Evolutionary conservation across 1,140 invertebrate species (phyloP), one percentile per base, ranked within the genome.

Genomic region (Tyrophagus putrescentiae): DNA sequence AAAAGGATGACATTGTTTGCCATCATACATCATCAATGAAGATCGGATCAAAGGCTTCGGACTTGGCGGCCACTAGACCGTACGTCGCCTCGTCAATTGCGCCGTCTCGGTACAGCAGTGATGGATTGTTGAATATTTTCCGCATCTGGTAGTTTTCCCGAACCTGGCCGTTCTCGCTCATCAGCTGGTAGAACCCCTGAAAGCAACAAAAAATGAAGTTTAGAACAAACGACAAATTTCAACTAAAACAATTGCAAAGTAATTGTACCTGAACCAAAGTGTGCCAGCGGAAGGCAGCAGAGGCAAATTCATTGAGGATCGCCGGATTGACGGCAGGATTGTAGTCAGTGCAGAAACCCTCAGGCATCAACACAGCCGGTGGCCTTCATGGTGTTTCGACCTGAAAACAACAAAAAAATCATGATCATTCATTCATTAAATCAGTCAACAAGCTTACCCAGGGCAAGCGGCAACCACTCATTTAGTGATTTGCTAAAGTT

Each of bases 401-500:
- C 57, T 63, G 6, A 36, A 27, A n/a, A n/a, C n/a, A n/a, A n/a
- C n/a, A n/a, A n/a, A n/a, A n/a, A 39, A 39, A n/a, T 13, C 21
- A 39, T 39, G 21, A 39, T 13, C 21, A 39, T 39, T 39, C 13
- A 39, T 13, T 13, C 36, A 13, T 39, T 39, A 13, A 13, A 39
- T 39, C 36, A 39, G 21, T 39, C 36, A 39, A 39, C 21, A 21
- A 39, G 31, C 67, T 60, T 63, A 71, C 88, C 87, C 21, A 93
- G 73, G 4, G 93, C 68, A 28, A 81, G 72, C 0, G 87, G 86
- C 44, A 95, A 68, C 81, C 85, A 97, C 68, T 93, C 85, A 31
- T 74, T 72, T 93, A 0, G 86, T 87, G 36, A 96, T 87, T 65
- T 87, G 84, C 65, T 94, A 88, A 65, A 94, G 79, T 67, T 86